phyloP scores from a whole-genome alignment of 2,888 invertebrate species.

The Calameuta pallipes region DNA sequence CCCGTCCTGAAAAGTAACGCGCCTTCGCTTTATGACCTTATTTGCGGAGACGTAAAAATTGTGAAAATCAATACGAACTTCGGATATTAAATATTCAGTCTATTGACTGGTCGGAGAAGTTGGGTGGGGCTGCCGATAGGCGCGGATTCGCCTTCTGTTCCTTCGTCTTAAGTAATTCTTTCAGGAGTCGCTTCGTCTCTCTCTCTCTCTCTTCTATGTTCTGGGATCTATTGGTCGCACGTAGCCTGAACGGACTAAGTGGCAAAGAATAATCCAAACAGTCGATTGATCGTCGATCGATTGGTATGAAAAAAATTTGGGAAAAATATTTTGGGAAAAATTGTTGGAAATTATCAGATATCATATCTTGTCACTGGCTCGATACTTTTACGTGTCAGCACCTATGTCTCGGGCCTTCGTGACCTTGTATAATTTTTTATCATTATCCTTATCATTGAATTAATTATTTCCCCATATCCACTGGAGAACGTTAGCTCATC shows the following conservation, averaged over 20 bases:
- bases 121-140: constrained; percentile 47
- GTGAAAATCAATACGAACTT: constrained; percentile 66
- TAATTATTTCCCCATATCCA: background rate
- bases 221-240: too few relatives aligned
- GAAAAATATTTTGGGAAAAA: too few relatives aligned
- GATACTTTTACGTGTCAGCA: background rate
- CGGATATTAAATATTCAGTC: constrained; percentile 65
- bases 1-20: constrained; percentile 63
- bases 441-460: background rate
- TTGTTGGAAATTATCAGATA: too few relatives aligned
- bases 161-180: background rate
- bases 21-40: constrained; percentile 60
- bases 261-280: background rate
- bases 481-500: background rate
- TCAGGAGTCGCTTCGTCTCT: constrained; percentile 4
- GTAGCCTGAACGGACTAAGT: background rate
- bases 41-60: constrained; percentile 66
- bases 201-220: background rate
- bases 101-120: constrained; percentile 56
- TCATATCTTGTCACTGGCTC: too few relatives aligned
- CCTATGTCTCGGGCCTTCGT: background rate
- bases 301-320: too few relatives aligned
- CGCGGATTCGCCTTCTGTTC: constrained; percentile 8
- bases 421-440: background rate
- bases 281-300: too few relatives aligned